Percentiles rank a stretch among this genome's conserved stretches.
Evolutionary conservation across 1,140 invertebrate genomes (phyloP).

Genomic region (Idris sp.): DNA sequence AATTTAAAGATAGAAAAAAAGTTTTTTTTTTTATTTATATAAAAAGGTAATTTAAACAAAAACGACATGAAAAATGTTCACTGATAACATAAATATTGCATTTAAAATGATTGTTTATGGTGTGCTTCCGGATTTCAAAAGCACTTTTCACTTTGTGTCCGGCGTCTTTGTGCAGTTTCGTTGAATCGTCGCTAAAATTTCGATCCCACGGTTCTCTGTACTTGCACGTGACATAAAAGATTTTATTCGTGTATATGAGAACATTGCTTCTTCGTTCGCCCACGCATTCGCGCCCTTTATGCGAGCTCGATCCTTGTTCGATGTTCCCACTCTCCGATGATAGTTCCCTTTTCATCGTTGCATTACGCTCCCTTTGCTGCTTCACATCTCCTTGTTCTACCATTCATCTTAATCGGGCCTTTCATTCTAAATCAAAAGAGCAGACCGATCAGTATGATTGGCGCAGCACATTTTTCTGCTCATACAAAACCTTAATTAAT

Average conservation of each 20-base stretch:
- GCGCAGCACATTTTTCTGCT: too few relatives aligned
- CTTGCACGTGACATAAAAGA: slow-evolving; percentile 48
- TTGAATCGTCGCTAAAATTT: slow-evolving; percentile 47
- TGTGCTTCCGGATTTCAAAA: slow-evolving; percentile 1
- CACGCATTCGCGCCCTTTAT: slow-evolving; percentile 58
- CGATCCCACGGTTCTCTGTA: slow-evolving; percentile 60
- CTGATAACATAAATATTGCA: slow-evolving; percentile 6
- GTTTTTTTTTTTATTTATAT: too few relatives aligned
- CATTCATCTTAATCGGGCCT: slow-evolving; percentile 43
- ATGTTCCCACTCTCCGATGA: slow-evolving; percentile 14
- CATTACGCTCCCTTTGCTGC: slow-evolving; percentile 7
- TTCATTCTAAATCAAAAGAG: slow-evolving; percentile 40
- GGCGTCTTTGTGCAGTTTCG: slow-evolving; percentile 40
- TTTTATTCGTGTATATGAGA: slow-evolving; percentile 55
- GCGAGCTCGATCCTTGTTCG: slow-evolving; percentile 33
- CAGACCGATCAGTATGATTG: slow-evolving; percentile 14
- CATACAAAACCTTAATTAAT: too few relatives aligned
- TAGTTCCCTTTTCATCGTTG: slow-evolving; percentile 21
- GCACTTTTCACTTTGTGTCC: slow-evolving; percentile 33
- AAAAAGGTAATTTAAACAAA: too few relatives aligned
- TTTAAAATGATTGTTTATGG: slow-evolving; percentile 16
- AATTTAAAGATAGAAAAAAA: too few relatives aligned
- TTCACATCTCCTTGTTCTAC: slow-evolving; percentile 22
- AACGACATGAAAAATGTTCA: too few relatives aligned
- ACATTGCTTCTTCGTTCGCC: slow-evolving; percentile 43